phyloP scores from a whole-genome alignment of 2,888 invertebrate genomes.

The Dicycla oo region DNA sequence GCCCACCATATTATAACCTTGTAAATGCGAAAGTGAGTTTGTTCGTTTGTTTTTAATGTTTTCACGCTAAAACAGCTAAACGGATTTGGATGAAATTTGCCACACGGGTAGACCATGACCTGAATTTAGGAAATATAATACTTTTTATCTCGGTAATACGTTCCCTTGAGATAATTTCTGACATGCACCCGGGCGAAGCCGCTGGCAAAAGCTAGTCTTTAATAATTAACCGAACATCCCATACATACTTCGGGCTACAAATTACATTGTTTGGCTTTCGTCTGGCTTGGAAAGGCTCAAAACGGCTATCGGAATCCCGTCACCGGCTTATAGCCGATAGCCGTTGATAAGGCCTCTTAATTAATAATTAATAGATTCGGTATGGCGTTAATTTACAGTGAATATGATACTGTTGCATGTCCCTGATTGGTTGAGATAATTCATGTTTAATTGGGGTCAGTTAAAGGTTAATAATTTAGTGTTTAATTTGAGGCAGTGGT shows the following conservation, averaged over 20 bases:
- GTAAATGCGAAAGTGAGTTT: too few species aligned
- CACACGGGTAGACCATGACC: too few species aligned
- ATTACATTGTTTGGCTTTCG: constrained; percentile 15
- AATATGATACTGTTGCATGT: neutral
- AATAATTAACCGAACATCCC: constrained; percentile 6
- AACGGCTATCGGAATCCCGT: constrained; percentile 6
- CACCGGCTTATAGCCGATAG: constrained; percentile 20
- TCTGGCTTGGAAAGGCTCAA: constrained; percentile 13
- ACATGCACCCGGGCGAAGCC: too few species aligned
- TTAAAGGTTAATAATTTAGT: too few species aligned
- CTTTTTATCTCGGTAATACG: too few species aligned
- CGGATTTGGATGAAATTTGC: too few species aligned
- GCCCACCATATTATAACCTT: neutral
- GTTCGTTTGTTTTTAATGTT: too few species aligned
- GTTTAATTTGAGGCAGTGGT: too few species aligned
- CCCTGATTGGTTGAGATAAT: neutral
- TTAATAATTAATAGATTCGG: constrained; percentile 26
- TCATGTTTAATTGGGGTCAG: neutral
- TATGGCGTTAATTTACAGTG: neutral
- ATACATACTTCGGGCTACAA: constrained; percentile 9
- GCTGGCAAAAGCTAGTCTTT: neutral
- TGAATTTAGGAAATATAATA: too few species aligned
- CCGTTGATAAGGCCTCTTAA: neutral
- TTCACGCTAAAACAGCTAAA: too few species aligned
- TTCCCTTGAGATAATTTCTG: too few species aligned